Base-by-base conservation (phyloP, 1,140 invertebrate species). In the Drosophila ficusphila region DNA sequence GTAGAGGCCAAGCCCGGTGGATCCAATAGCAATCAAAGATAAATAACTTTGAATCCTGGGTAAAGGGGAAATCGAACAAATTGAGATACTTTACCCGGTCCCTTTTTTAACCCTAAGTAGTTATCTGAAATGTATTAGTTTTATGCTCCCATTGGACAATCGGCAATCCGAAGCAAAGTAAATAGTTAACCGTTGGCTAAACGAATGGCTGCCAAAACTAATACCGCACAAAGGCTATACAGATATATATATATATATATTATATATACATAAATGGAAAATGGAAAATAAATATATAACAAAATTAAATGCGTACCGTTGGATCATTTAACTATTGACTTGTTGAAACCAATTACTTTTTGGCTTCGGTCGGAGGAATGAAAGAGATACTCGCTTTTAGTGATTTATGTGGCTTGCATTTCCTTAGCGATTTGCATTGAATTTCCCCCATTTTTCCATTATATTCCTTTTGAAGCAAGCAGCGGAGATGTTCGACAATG, bases 171-270 rank as follows among this genome's bases (percentile, higher is more conserved):
- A 44, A n/a, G 25, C 12, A 12, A 64, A 49, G 52, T 69, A 36
- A 41, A 58, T 48, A 70, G 27, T 33, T 47, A 71, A 67, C 47
- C 36, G 23, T 27, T 69, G 52, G 65, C 51, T 44, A 21, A 69
- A 69, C 48, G 38, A 69, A 68, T 31, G 68, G 51, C 64, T 56
- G 65, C 65, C 48, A 69, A 69, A 71, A 34, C 42, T 33, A 57
- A 71, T 57, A 19, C 27, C 34, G 41, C 42, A 48, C 42, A 34
- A 57, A 11, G 31, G 23, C 34, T 34, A 38, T 48, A 42, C 21
- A 25, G 1, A 64, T 25, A 21, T 23, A 38, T 23, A 61, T 14
- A 11, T n/a, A 39, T 31, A 49, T 38, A 33, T 48, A 47, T 54
- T 31, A 49, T 38, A 33, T 48, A 47, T 54, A 42, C 29, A 36